phyloP scores from a whole-genome alignment of 2,888 invertebrate genomes.

The Dysmachus trigonus region DNA sequence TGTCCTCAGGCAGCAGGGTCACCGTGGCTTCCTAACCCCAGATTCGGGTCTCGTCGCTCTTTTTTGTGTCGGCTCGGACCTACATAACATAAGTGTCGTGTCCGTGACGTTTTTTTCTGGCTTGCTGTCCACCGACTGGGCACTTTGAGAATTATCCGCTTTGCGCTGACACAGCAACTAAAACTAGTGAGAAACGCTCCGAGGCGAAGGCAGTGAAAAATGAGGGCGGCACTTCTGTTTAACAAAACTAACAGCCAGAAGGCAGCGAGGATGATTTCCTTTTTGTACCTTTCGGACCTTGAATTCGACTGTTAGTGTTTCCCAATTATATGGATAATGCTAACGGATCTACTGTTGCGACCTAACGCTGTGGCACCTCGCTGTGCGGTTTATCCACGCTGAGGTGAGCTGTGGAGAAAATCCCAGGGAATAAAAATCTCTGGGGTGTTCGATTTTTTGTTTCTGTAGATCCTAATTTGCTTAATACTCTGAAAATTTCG shows the following conservation, averaged over 20 bases:
- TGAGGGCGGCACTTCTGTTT: conserved; percentile 49
- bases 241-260: conserved; percentile 44
- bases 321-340: conserved; percentile 49
- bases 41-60: not conserved
- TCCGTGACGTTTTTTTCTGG: conserved; percentile 1
- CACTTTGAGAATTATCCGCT: conserved; percentile 46
- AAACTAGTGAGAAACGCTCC: conserved; percentile 31
- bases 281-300: conserved; percentile 24
- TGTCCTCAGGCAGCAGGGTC: conserved; percentile 40
- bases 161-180: not conserved
- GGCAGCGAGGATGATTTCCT: conserved; percentile 37
- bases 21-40: conserved; percentile 40
- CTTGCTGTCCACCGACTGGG: conserved; percentile 17
- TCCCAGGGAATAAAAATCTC: not conserved
- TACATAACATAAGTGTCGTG: conserved; percentile 44
- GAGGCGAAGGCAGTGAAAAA: conserved; percentile 46
- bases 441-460: not conserved
- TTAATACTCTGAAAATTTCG: not conserved
- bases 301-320: conserved; percentile 44
- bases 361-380: conserved; percentile 43
- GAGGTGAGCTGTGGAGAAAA: conserved; percentile 2
- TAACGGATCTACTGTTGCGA: conserved; percentile 44
- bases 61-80: conserved; percentile 36
- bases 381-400: conserved; percentile 42
- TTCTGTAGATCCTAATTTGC: not conserved